Evolutionary conservation across 2,888 invertebrate species (phyloP), one percentile per base, ranked within the genome.

Genomic region (Dysmachus trigonus): DNA sequence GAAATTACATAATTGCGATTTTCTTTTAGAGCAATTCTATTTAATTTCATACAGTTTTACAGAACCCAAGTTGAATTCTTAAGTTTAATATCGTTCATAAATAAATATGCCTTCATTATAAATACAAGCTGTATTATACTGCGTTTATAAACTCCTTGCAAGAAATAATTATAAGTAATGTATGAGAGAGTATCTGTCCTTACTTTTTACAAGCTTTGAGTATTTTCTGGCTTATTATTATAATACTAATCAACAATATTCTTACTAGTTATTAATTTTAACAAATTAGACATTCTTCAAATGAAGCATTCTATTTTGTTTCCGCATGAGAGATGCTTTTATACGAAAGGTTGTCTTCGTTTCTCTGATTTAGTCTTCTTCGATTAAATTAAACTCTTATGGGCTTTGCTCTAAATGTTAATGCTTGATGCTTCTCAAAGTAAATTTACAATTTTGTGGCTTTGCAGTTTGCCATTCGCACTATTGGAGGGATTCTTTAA

Each of bases 301-400:
- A 41, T 77, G 33, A 41, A 62, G 62, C 62, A 18, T 27, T 41
- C 35, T 77, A 77, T 77, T 77, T 41, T 77, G 77, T 77, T 77
- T n/a, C 1, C 18, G 15, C 18, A 41, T 77, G 18, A 35, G 18
- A 35, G n/a, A 35, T n/a, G 22, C 22, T 35, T 77, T 77, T 77
- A 35, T 15, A 47, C 27, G 15, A 15, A 33, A 15, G 22, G 15
- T 33, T 62, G 33, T 33, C 8, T 82, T 62, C 33, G 22, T 35
- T 71, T 83, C 87, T 87, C 87, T 85, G 87, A 87, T 86, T 87
- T 87, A 87, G 86, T 86, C 85, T 76, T 38, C 1, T 38, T 38
- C 41, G 33, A 38, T 76, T 38, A 27, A 76, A 35, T 27, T 27
- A 38, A 76, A 18, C n/a, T 35, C 35, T 18, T 7, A 18, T 22